Evolutionary conservation across 37 sponge, comb jelly and placozoan genomes (phyloP), one percentile per base, ranked within the genome.

Genomic region (Corticium candelabrum): DNA sequence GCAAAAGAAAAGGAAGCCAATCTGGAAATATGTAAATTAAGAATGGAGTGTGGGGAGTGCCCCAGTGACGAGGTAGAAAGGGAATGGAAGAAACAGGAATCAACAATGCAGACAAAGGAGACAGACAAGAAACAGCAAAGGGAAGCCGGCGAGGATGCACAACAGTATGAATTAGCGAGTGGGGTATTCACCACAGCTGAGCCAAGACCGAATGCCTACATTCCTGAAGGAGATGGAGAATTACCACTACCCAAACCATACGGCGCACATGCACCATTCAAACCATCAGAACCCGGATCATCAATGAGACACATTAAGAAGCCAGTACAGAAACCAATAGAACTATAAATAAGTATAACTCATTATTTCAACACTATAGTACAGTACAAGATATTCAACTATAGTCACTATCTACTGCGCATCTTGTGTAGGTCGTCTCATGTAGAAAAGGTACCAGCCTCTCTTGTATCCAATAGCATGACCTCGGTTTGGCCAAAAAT

Each of bases 181-280:
- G 98, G 98, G 3, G 79, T 85, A 27, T 33, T 83, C 56, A 88
- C 95, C 30, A 90, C 90, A 50, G 99, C 99, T 32, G 85, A 85
- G 32, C 93, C 93, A 0, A 78, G 99, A 30, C 99, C 99, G 36
- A 94, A 91, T 85, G 96, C 99, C 0, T 98, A 98, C 80, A 78
- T 98, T 11, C 99, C 99, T 4, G 86, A 90, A 32, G 82, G 80
- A 34, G 88, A 89, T 0, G 80, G 78, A n/a, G 93, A 89, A 1
- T 85, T 98, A 27, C 99, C 99, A 37, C 76, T 98, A 15, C 96
- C 99, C 1, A 89, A 90, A 74, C 99, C 99, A 5, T 98, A 94
- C 84, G 99, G 99, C 2, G 68, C 89, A 39, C 88, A 87, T 5
- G 99, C 99, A 21, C 99, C 99, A 37, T 98, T 98, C 86, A 94